phyloP scores from a whole-genome alignment of 2,113 vertebrate species.

The Forbesichthys papilliferus region DNA sequence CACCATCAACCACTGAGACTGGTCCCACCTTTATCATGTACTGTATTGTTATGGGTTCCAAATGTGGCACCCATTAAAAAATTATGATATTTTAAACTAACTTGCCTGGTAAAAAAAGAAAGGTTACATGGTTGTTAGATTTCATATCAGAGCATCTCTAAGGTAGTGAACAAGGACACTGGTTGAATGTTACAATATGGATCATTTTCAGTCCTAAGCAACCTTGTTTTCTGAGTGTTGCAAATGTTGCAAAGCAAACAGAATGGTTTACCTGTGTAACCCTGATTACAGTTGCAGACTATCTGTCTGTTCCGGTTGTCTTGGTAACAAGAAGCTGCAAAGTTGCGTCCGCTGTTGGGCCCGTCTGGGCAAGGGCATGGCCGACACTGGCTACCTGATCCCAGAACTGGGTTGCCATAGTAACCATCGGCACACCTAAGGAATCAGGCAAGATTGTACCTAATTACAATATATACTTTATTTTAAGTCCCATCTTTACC shows the following conservation, averaged over 20 bases:
- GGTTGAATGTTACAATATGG: no score
- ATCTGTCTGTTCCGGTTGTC: conserved; percentile 86
- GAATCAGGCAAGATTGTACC: neutral
- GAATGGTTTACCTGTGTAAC: conserved; percentile 84
- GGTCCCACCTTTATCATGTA: neutral
- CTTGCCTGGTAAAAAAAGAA: no score
- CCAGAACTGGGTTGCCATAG: conserved; percentile 87
- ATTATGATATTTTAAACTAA: no score
- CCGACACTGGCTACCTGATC: conserved; percentile 83
- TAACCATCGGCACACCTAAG: conserved; percentile 85
- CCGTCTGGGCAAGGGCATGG: conserved; percentile 93
- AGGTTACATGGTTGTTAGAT: no score
- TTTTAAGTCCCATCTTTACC: no score
- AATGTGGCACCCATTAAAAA: neutral
- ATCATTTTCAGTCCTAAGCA: no score
- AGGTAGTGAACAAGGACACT: no score
- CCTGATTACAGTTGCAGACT: conserved; percentile 88
- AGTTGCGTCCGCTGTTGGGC: conserved; percentile 84
- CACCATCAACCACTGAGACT: conserved; percentile 18
- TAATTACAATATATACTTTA: no score
- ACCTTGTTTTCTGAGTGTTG: neutral
- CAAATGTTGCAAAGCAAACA: neutral
- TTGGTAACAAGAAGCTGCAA: conserved; percentile 90
- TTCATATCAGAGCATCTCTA: no score
- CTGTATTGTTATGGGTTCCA: no score